These are phyloP conservation scores for Nineta flava DNA, from an alignment of 2,888 invertebrate species.

Conservation along the genomic window DNA sequence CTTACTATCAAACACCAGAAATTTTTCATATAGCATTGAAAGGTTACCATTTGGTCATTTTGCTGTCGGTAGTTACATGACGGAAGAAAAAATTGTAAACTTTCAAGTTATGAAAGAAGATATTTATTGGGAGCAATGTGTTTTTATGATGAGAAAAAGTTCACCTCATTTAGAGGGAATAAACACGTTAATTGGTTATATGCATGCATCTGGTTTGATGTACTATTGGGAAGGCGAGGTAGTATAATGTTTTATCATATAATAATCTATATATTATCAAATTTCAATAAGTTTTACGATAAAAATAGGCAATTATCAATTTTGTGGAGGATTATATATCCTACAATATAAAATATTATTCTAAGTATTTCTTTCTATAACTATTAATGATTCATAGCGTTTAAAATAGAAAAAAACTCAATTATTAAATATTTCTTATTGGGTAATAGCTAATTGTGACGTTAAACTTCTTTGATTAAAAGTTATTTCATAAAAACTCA, in stretches of 20 bases:
- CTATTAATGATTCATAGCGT: too few relatives aligned
- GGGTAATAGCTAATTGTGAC: too few relatives aligned
- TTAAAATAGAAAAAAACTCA: too few relatives aligned
- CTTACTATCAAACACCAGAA: constrained; percentile 23
- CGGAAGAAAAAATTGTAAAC: constrained; percentile 30
- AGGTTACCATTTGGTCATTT: constrained; percentile 42
- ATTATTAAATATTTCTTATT: too few relatives aligned
- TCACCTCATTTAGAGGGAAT: constrained; percentile 36
- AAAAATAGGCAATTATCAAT: too few relatives aligned
- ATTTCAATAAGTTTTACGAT: too few relatives aligned
- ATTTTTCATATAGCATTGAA: constrained; percentile 39
- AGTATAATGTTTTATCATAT: constrained; percentile 9
- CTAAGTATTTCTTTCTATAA: too few relatives aligned
- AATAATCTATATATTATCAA: too few relatives aligned
- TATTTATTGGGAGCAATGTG: constrained; percentile 42
- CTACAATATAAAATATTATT: too few relatives aligned
- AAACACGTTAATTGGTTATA: constrained; percentile 32
- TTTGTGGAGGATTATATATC: too few relatives aligned
- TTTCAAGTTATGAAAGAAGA: constrained; percentile 41
- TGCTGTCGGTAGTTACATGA: constrained; percentile 41
- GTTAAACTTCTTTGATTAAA: too few relatives aligned
- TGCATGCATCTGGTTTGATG: constrained; percentile 40
- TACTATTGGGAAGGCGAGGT: constrained; percentile 43
- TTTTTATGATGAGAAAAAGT: constrained; percentile 38
- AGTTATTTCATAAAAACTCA: too few relatives aligned